phyloP scores from a whole-genome alignment of 2,888 invertebrate species.

The Biston stratarius region DNA sequence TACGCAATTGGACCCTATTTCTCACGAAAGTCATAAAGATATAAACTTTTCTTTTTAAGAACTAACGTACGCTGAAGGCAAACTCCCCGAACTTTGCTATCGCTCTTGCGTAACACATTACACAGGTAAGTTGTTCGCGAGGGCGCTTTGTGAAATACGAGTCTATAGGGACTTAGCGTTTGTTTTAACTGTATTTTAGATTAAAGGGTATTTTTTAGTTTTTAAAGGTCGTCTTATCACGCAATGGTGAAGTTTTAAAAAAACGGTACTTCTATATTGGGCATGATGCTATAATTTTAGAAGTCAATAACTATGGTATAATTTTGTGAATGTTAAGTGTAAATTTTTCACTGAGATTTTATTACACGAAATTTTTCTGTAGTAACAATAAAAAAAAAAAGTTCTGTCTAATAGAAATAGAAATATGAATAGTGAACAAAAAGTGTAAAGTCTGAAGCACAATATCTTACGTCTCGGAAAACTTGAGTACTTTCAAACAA shows the following conservation, averaged over 20 bases:
- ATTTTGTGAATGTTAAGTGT: no score
- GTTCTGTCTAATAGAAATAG: no score
- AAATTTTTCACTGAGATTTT: no score
- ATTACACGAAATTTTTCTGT: no score
- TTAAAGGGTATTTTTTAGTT: background rate
- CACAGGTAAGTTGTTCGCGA: background rate
- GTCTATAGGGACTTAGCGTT: slow-evolving; percentile 1
- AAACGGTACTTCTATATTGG: background rate
- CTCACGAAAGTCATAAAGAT: slow-evolving; percentile 6
- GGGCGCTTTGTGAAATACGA: slow-evolving; percentile 10
- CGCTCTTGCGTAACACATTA: slow-evolving; percentile 30
- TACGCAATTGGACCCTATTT: background rate
- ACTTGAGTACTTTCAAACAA: background rate
- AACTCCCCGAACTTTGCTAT: slow-evolving; percentile 9
- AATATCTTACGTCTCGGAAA: background rate
- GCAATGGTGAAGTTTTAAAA: background rate
- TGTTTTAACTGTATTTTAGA: background rate
- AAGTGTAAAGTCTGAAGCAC: background rate
- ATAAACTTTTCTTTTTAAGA: slow-evolving; percentile 1
- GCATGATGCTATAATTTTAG: background rate
- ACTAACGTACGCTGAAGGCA: background rate
- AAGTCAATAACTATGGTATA: no score
- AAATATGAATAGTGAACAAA: no score
- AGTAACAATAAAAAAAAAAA: no score
- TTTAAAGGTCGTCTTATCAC: background rate